Evolutionary conservation across 2,113 vertebrate species (phyloP), one percentile per base, ranked within the genome.

Genomic region (Polyodon spathula): DNA sequence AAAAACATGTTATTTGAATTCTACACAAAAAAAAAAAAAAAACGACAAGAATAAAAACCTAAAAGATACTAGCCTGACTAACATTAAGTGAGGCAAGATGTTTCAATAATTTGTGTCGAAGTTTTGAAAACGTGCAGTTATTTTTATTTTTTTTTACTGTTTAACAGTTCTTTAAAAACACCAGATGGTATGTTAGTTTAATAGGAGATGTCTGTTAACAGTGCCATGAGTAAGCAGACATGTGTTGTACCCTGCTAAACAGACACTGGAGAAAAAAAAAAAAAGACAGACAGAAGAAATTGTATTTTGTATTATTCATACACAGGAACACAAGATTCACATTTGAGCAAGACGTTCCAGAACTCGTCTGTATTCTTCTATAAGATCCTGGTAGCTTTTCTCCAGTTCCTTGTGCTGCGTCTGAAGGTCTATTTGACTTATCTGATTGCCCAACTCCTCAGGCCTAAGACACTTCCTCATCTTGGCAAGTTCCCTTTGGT

Each of bases 371-470:
- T 97, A 98, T 68, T 96, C 94, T 65, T 84, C 89, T 69, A 98
- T 75, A 15, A 92, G 83, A 8, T 92, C 86, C 74, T 98, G 94
- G 77, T 94, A 97, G 72, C 86, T 93, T 78, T 95, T 93, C 79
- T 98, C 94, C 80, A 98, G 86, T 72, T 97, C 94, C 75, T 97
- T 90, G 1, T 95, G 94, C 74, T 98, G 95, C 72, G 93, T 86
- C 66, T 88, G 86, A 67, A 93, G 90, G 84, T 97, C 93, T 89
- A 98, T 93, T 85, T 96, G 93, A 72, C 88, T 90, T 88, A 95
- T 89, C 75, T 98, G 95, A 73, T 96, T 95, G 50, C 90, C 91
- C 81, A 98, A 77, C 81, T 98, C 95, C 78, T 97, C 94, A 8
- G 94, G 94, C 74, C 92, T 88, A 66, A 98, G 83, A 78, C 94